Percentiles rank a stretch among this genome's conserved stretches.
Conservation (phyloP, 2,888 invertebrate species). For the Hirtodrosophila histrioides region DNA sequence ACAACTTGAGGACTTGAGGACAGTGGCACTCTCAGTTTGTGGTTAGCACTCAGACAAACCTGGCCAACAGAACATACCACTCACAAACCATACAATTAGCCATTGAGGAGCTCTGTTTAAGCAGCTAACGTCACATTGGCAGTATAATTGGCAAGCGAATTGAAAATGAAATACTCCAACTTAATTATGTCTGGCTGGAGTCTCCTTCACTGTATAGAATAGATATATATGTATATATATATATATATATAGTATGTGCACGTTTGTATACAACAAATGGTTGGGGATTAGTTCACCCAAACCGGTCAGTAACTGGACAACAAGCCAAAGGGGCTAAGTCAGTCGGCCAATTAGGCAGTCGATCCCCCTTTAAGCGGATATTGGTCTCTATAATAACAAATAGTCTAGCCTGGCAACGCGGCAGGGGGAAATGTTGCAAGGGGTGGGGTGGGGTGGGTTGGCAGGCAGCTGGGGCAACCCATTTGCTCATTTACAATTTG, state of each 20-base stretch:
- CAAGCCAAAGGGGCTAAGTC: conserved; percentile 8
- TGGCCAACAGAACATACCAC: conserved; percentile 7
- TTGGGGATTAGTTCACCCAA: conserved; percentile 39
- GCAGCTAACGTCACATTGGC: conserved; percentile 33
- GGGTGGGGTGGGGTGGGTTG: background rate
- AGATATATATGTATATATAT: conserved; percentile 13
- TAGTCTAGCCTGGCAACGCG: background rate
- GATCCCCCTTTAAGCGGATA: conserved; percentile 46
- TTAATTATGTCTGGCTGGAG: conserved; percentile 33
- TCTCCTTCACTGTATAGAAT: background rate
- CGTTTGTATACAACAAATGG: conserved; percentile 33
- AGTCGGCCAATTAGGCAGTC: conserved; percentile 45
- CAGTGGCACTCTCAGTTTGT: conserved; percentile 3
- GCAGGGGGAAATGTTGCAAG: background rate
- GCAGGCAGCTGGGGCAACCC: conserved; percentile 22
- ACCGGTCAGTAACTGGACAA: conserved; percentile 31
- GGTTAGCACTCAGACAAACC: conserved; percentile 5
- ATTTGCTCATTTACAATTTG: conserved; percentile 55
- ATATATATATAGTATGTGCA: conserved; percentile 6
- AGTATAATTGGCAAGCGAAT: conserved; percentile 56
- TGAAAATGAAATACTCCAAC: conserved; percentile 57
- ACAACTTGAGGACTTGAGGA: background rate
- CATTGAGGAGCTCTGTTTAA: conserved; percentile 8
- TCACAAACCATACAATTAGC: conserved; percentile 40
- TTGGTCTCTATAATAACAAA: conserved; percentile 37